Conservation (phyloP, 2,888 invertebrate species). For the Sesia apiformis region DNA sequence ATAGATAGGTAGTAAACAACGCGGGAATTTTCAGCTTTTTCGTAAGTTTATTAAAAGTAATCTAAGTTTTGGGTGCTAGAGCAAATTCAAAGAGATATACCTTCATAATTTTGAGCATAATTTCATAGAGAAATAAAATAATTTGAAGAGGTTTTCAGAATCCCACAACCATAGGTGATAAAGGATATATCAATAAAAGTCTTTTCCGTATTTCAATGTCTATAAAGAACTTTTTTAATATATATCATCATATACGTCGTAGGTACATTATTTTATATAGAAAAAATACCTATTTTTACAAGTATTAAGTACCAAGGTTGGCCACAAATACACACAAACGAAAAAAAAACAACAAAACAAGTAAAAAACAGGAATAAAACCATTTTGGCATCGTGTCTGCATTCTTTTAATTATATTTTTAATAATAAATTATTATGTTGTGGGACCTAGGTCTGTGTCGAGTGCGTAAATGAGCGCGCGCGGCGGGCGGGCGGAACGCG, state of each 20-base stretch:
- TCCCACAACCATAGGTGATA: not conserved
- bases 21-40: no score
- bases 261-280: constrained; percentile 72
- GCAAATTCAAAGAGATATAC: no score
- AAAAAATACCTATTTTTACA: constrained; percentile 73
- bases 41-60: no score
- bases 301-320: constrained; percentile 72
- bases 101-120: no score
- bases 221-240: constrained; percentile 70
- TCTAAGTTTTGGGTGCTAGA: no score
- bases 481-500: constrained; percentile 10
- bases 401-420: constrained; percentile 55
- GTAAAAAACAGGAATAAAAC: constrained; percentile 72
- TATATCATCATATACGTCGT: constrained; percentile 67
- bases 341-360: constrained; percentile 71
- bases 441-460: constrained; percentile 39
- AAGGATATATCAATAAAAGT: constrained; percentile 58
- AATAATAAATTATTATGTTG: constrained; percentile 42
- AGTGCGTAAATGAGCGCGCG: constrained; percentile 8
- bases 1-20: no score
- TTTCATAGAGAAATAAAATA: no score
- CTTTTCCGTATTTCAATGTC: constrained; percentile 63
- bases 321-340: constrained; percentile 72
- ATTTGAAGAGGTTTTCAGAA: no score
- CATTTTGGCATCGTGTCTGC: constrained; percentile 74